phyloP scores from a whole-genome alignment of 2,888 invertebrate genomes.

The Dasypolia templi region DNA sequence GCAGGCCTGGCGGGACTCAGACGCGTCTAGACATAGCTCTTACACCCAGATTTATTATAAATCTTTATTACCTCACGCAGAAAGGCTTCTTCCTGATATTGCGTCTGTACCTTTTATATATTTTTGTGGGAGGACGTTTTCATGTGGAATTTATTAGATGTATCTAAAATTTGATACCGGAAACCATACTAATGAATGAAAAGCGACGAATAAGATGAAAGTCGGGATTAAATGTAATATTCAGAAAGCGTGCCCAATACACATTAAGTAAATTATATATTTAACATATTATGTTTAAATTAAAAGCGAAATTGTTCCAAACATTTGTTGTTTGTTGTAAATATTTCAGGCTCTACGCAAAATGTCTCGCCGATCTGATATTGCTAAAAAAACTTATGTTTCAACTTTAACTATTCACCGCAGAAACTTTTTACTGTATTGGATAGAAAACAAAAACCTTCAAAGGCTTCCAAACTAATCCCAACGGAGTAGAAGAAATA shows the following conservation, averaged over 20 bases:
- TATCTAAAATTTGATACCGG: slow-evolving; percentile 9
- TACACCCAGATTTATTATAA: slow-evolving; percentile 62
- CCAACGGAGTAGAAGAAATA: background rate
- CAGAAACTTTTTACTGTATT: slow-evolving; percentile 24
- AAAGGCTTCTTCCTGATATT: slow-evolving; percentile 43
- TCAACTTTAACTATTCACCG: slow-evolving; percentile 18
- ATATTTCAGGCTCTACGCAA: background rate
- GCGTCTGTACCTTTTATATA: slow-evolving; percentile 9
- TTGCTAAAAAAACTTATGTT: slow-evolving; percentile 23
- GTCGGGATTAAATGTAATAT: background rate
- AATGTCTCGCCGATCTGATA: background rate
- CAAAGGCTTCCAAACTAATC: slow-evolving; percentile 13
- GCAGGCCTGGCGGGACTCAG: slow-evolving; percentile 64
- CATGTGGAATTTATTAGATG: slow-evolving; percentile 1
- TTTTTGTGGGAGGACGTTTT: background rate
- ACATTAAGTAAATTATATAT: background rate
- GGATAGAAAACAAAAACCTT: slow-evolving; percentile 22
- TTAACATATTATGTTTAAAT: background rate
- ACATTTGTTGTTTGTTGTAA: no score
- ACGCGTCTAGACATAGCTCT: slow-evolving; percentile 76
- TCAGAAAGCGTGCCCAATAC: background rate
- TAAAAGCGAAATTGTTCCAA: no score
- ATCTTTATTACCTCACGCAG: slow-evolving; percentile 57
- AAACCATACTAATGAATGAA: slow-evolving; percentile 4
- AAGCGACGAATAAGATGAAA: background rate